Percentiles rank a stretch among this genome's conserved stretches.
These are phyloP conservation scores for Seriola dumerili DNA, from an alignment of 2,113 vertebrate species.

Conservation along the genomic window DNA sequence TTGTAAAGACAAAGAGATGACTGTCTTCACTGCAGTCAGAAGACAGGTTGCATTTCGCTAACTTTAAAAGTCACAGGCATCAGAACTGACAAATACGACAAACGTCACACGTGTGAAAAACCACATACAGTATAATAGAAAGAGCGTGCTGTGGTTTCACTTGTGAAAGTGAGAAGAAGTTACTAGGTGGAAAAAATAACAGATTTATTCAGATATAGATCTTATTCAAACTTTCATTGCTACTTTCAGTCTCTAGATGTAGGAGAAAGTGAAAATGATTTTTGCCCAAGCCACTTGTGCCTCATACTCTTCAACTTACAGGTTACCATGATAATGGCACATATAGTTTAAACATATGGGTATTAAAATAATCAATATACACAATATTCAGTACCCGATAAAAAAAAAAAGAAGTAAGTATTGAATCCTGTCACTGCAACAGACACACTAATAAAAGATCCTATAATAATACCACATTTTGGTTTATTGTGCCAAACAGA, in stretches of 20 bases:
- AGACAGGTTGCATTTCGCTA: not conserved
- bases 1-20: not conserved
- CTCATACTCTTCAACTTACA: not conserved
- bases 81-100: not conserved
- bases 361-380: not conserved
- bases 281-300: not conserved
- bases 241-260: not conserved
- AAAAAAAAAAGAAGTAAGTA: not conserved
- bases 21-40: not conserved
- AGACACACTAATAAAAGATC: not conserved
- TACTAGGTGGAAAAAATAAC: not conserved
- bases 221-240: not conserved
- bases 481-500: not conserved
- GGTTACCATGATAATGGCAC: not conserved
- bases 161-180: conserved; percentile 17
- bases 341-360: not conserved
- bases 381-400: not conserved
- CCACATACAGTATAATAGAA: not conserved
- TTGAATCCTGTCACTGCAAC: not conserved
- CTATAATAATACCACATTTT: too few species aligned
- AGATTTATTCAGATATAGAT: not conserved
- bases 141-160: not conserved
- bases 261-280: not conserved
- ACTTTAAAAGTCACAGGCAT: not conserved
- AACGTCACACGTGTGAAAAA: conserved; percentile 22